Conservation (phyloP, 1,140 invertebrate species). For the Procambarus clarkii region DNA sequence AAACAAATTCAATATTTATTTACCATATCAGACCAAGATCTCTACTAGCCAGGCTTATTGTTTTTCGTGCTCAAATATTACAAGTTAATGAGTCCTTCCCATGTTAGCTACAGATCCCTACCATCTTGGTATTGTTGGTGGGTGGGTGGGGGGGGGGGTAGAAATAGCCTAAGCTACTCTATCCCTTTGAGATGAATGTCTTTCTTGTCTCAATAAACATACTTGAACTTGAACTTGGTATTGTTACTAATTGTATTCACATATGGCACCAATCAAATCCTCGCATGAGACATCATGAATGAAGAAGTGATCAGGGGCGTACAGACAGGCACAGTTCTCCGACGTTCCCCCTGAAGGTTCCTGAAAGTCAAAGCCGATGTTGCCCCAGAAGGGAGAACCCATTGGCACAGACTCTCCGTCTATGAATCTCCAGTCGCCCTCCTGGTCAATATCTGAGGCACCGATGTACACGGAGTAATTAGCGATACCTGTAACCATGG, state of each 20-base stretch:
- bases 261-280: neutral
- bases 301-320: constrained; percentile 1
- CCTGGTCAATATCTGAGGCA: neutral
- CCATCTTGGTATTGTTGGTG: too few relatives aligned
- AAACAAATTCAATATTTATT: too few relatives aligned
- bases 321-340: constrained; percentile 1
- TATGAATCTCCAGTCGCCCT: constrained; percentile 6
- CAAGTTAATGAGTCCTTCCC: too few relatives aligned
- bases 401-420: neutral
- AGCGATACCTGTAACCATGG: neutral
- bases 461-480: neutral
- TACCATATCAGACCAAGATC: too few relatives aligned
- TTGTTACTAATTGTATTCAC: neutral
- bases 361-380: neutral
- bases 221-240: too few relatives aligned
- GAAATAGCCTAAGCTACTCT: too few relatives aligned
- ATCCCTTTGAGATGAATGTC: too few relatives aligned
- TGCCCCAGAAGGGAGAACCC: constrained; percentile 29
- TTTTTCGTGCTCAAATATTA: too few relatives aligned
- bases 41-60: too few relatives aligned
- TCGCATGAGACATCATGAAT: neutral
- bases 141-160: too few relatives aligned
- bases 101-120: too few relatives aligned
- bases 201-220: too few relatives aligned
- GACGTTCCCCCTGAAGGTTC: neutral